Evolutionary conservation across 1,140 invertebrate genomes (phyloP).

Genomic region (Zaprionus taronus): DNA sequence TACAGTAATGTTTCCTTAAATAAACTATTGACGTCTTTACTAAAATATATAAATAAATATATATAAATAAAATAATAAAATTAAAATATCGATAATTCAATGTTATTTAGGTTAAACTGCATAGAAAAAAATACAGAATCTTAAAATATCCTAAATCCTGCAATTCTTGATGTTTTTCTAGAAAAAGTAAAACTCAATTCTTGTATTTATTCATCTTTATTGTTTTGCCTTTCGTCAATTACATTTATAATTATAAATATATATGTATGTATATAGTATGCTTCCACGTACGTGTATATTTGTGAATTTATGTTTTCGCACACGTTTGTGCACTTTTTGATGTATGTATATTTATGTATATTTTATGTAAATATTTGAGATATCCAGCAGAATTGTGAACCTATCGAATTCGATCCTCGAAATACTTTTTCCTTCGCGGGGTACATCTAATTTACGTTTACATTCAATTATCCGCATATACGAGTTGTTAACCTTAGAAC

Average conservation of each 20-base stretch:
- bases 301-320: constrained; percentile 8
- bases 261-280: constrained; percentile 27
- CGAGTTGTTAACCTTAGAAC: constrained; percentile 24
- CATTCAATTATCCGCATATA: constrained; percentile 7
- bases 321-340: background rate
- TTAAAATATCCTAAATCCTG: too few species aligned
- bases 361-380: constrained; percentile 25
- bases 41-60: too few species aligned
- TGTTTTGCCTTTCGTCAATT: constrained; percentile 44
- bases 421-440: background rate
- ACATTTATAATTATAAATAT: constrained; percentile 58
- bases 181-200: background rate
- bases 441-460: constrained; percentile 3
- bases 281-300: constrained; percentile 7
- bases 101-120: background rate
- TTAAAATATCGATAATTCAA: background rate
- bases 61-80: too few species aligned
- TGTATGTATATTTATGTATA: constrained; percentile 16
- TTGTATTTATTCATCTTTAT: constrained; percentile 30
- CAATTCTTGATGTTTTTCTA: too few species aligned
- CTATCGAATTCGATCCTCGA: background rate
- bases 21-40: too few species aligned
- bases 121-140: too few species aligned
- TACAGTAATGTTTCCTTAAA: too few species aligned
- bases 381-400: constrained; percentile 12